Evolutionary conservation across 2,797 vertebrate genomes (phyloP), one percentile per base, ranked within the genome.

Genomic region (Morus bassanus): DNA sequence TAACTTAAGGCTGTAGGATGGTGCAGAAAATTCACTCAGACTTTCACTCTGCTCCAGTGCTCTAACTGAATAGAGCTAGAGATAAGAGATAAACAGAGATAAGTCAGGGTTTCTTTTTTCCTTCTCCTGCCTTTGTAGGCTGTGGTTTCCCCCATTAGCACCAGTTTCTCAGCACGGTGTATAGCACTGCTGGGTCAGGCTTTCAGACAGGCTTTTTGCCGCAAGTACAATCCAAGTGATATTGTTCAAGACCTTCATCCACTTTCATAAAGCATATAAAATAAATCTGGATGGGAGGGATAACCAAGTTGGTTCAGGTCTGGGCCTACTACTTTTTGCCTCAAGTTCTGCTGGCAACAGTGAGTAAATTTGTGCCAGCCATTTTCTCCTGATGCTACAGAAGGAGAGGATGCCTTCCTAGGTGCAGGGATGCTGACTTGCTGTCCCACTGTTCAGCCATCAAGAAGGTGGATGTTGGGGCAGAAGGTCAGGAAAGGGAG

Each of bases 381-480:
- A 24, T 63, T 73, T 87, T 59, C 54, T 79, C 25, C n/a, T 45
- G 31, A 7, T 46, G 63, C 48, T 74, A 6, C 17, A 63, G 65
- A n/a, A 56, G 75, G 24, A 53, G 56, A 83, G 39, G 43, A 59
- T 89, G 24, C 46, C 81, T 82, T 83, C 31, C 28, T 7, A 56
- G 78, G 56, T 73, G 22, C 1, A 1, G 39, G 45, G 46, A 67
- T 70, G 43, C 56, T 70, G 35, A 19, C 46, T 28, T 35, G 45
- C 46, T 59, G 35, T 37, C 61, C 53, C 0, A 0, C 33, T 18
- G 1, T 13, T 67, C 43, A 89, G 51, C 51, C 21, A 8, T 30
- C 0, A 0, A 61, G 79, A 80, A 61, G 64, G 60, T 59, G n/a
- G 25, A 46, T 81, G n/a, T 41, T 24, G 57, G 57, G 45, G 1